Evolutionary conservation across 2,888 invertebrate species (phyloP), one percentile per base, ranked within the genome.

Genomic region (Cheilosia scutellata): DNA sequence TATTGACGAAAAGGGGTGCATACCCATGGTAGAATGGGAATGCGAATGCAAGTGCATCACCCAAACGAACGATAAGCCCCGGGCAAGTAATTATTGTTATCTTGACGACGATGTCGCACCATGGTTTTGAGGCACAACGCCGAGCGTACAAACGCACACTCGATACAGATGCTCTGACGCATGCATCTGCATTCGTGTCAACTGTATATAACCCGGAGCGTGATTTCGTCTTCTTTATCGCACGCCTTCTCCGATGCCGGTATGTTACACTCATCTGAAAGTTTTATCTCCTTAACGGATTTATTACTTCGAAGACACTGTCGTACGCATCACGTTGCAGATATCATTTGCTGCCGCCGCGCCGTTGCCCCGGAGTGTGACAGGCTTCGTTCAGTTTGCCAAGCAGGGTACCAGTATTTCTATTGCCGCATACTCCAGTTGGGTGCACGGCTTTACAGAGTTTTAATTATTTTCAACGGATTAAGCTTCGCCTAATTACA

Each of bases 71-170:
- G 86, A 86, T 86, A 86, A 86, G 86, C 86, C 86, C 55, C 16
- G 51, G 76, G 86, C 86, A 72, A 76, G 86, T 82, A 86, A 86
- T 86, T 86, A 86, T 86, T 86, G 76, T 80, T 86, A 86, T 86
- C 86, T 86, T 82, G 86, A 82, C 86, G 86, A 86, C 68, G 80
- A 82, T 86, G 86, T 86, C 76, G 71, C 72, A 77, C 62, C 75
- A 84, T 75, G 74, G 83, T 79, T 78, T 51, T 58, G 37, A 53
- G 74, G 74, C 78, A 60, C 78, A 66, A 65, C 25, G 49, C 9
- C 44, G 27, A 16, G 55, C 31, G 58, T 42, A 79, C 42, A 47
- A 63, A 58, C 16, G 4, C 63, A 57, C 62, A 68, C 44, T n/a
- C 44, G 53, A 68, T 62, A 37, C 44, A 40, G 66, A 47, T 37